Base-by-base conservation (phyloP, 2,888 invertebrate species). In the Agriopis marginaria region DNA sequence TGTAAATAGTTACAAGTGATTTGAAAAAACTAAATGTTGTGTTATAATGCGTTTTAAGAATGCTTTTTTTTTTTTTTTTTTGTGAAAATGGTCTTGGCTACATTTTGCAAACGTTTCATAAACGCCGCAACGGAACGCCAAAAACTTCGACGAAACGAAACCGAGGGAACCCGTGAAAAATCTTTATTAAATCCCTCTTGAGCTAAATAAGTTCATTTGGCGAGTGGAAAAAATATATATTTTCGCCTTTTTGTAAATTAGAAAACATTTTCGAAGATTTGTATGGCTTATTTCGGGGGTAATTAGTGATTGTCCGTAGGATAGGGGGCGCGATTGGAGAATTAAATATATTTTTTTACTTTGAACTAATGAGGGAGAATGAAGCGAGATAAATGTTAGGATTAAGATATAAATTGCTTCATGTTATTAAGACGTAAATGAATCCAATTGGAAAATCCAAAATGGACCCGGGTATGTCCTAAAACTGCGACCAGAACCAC, bases 251-350 rank as follows among this genome's bases (percentile, higher is more conserved):
- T 87, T 86, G 85, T 86, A 89, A 90, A 90, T 90, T 89, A 94
- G 93, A 89, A 91, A 92, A 93, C 93, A 93, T 93, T 93, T 87
- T 90, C 88, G 87, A 86, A 91, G 90, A 94, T 94, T 94, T 94
- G 92, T 94, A 93, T 91, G 85, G 93, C 93, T 93, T 92, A 91
- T 83, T 78, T 73, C 77, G 79, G 78, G 73, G 84, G 89, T 89
- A 91, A 91, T 91, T 91, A 91, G 91, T 90, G 89, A 92, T 92
- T 89, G 90, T 91, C 90, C 85, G 87, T 81, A 78, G 75, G 75
- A 77, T 78, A 79, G 79, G 78, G 81, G 82, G 80, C 72, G 77
- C 63, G 76, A 77, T 81, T 73, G 90, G 87, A 79, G 85, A 86
- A 87, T 87, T 87, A 85, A 86, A 87, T 88, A 74, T 88, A 82